Evolutionary conservation across 2,113 vertebrate species (phyloP).

Genomic region (Colaptes auratus): DNA sequence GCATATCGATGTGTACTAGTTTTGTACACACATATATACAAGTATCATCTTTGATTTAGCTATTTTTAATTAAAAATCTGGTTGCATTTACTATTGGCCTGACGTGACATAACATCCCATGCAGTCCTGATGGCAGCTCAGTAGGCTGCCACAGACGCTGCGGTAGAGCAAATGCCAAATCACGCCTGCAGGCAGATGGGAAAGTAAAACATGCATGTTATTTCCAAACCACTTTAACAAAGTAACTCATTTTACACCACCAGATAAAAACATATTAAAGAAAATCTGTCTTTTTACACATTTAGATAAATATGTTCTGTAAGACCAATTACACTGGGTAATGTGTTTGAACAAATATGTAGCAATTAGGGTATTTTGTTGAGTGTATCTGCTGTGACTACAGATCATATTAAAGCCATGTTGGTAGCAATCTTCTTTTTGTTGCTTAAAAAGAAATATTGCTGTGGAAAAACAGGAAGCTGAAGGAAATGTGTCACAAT

Average conservation of each 20-base stretch:
- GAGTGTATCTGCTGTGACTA: neutral
- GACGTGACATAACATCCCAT: neutral
- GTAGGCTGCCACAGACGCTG: conserved; percentile 28
- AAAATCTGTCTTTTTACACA: neutral
- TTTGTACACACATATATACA: neutral
- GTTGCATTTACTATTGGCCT: conserved; percentile 42
- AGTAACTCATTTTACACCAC: neutral
- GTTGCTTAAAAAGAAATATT: neutral
- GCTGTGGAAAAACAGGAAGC: neutral
- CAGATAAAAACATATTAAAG: conserved; percentile 21
- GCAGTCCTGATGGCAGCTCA: conserved; percentile 56
- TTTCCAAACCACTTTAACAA: conserved; percentile 47
- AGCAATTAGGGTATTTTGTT: conserved; percentile 17
- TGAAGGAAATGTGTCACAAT: neutral
- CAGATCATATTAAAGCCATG: neutral
- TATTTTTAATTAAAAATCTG: conserved; percentile 55
- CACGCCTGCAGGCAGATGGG: conserved; percentile 44
- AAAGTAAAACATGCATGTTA: conserved; percentile 21
- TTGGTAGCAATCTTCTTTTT: neutral
- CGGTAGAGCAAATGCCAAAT: conserved; percentile 46
- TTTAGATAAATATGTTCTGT: neutral
- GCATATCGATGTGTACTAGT: neutral
- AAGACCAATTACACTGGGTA: neutral
- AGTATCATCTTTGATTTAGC: neutral
- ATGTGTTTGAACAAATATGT: conserved; percentile 10